Percentiles rank a stretch among this genome's conserved stretches.
These are phyloP conservation scores for Pseudomyrmex sp. DNA, from an alignment of 1,140 invertebrate species.

Conservation along the genomic window DNA sequence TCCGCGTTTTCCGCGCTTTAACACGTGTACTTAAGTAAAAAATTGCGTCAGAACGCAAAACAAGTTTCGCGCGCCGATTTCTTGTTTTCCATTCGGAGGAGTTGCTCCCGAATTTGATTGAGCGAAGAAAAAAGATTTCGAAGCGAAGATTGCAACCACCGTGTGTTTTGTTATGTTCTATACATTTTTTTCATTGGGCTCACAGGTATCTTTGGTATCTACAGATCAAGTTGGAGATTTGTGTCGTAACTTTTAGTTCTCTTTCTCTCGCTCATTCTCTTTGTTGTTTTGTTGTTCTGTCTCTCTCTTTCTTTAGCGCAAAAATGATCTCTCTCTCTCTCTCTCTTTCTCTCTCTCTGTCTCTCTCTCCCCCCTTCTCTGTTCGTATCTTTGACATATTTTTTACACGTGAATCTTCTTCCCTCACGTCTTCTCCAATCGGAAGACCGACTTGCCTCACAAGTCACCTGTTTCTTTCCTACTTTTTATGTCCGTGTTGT, in stretches of 20 bases:
- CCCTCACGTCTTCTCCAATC: not conserved
- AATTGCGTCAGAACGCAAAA: not conserved
- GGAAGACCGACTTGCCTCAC: not conserved
- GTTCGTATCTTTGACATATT: conserved; percentile 23
- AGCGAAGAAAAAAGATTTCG: not conserved
- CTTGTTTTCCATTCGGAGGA: not conserved
- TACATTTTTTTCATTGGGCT: conserved; percentile 81
- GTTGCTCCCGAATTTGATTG: not conserved
- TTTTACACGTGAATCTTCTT: conserved; percentile 40
- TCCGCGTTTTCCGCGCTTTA: not conserved
- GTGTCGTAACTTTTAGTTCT: conserved; percentile 77
- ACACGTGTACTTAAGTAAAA: too few species aligned
- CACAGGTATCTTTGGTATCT: conserved; percentile 82
- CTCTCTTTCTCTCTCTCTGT: conserved; percentile 16
- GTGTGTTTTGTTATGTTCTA: conserved; percentile 79
- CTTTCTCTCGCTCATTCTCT: conserved; percentile 40
- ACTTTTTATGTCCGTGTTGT: too few species aligned
- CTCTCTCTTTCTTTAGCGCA: conserved; percentile 24
- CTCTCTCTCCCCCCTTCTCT: conserved; percentile 45
- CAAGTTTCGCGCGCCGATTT: not conserved
- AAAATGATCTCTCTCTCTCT: conserved; percentile 29
- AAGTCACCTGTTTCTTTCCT: conserved; percentile 3
- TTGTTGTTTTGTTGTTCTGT: conserved; percentile 47
- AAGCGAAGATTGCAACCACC: conserved; percentile 80
- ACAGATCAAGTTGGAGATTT: conserved; percentile 76